A percentile compares a stretch with the other conserved stretches of the same genome.
Evolutionary conservation across 2,113 vertebrate genomes (phyloP).

Genomic region (Strigops habroptila): DNA sequence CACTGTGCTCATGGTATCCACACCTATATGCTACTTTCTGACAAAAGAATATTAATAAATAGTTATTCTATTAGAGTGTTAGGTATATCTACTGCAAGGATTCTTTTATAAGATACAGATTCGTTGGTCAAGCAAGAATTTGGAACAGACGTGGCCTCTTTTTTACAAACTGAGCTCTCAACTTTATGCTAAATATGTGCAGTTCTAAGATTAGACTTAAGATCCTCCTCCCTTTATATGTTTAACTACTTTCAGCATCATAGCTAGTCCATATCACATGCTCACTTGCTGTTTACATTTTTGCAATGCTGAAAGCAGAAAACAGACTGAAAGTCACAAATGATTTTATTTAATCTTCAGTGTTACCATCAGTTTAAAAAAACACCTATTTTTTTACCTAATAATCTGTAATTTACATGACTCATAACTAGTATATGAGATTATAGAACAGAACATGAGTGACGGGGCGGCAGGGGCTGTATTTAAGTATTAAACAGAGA

Average conservation of each 20-base stretch:
- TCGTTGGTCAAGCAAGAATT: background rate
- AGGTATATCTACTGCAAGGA: background rate
- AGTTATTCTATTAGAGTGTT: background rate
- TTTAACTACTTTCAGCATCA: background rate
- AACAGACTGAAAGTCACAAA: fast-evolving
- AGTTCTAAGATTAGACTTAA: background rate
- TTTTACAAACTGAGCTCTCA: background rate
- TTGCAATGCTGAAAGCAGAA: background rate
- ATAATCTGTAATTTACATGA: background rate
- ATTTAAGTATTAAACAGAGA: background rate
- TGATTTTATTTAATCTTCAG: background rate
- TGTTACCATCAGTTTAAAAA: background rate
- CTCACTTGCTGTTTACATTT: background rate
- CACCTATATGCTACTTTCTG: background rate
- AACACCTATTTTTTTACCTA: background rate
- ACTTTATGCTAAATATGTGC: background rate
- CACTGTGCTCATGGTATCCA: background rate
- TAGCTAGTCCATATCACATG: fast-evolving
- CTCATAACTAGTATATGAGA: background rate
- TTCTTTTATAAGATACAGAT: background rate
- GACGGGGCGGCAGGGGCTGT: background rate
- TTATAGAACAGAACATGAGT: background rate
- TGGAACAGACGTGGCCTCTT: background rate
- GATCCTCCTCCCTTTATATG: background rate
- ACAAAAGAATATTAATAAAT: conserved; percentile 9